Percentiles rank a stretch among this genome's conserved stretches.
These are phyloP conservation scores for Acanthosepion pharaonis DNA, from an alignment of 2,888 invertebrate species.

Conservation along the genomic window DNA sequence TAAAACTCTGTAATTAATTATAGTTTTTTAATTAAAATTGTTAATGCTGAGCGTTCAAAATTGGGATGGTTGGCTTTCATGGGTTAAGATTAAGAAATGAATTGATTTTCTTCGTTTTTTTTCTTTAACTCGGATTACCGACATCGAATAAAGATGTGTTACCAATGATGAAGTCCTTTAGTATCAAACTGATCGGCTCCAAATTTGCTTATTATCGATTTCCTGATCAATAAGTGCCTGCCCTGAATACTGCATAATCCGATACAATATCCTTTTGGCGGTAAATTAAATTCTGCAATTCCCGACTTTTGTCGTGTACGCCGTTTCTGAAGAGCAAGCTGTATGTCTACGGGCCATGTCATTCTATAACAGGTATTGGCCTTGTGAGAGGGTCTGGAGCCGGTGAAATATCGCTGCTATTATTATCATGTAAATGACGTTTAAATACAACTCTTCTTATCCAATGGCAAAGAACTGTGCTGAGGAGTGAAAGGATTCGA, in stretches of 20 bases:
- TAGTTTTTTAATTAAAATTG: too few relatives aligned
- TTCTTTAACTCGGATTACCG: background rate
- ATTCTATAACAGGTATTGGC: background rate
- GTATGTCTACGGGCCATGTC: background rate
- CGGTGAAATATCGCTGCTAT: background rate
- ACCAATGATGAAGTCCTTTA: background rate
- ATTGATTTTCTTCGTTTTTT: background rate
- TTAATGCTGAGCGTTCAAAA: too few relatives aligned
- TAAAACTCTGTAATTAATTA: too few relatives aligned
- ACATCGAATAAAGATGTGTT: background rate
- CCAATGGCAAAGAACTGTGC: background rate
- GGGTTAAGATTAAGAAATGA: background rate
- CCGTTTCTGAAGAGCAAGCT: background rate
- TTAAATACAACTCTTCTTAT: background rate
- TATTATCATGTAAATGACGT: background rate
- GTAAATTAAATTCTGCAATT: conserved; percentile 33
- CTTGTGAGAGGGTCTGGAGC: background rate
- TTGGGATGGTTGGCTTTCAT: too few relatives aligned
- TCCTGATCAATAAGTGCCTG: background rate
- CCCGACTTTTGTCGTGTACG: background rate
- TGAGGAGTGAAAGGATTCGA: background rate
- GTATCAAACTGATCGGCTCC: background rate
- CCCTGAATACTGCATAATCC: background rate
- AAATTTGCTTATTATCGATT: background rate
- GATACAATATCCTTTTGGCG: background rate